Base-by-base conservation (phyloP, 2,888 invertebrate genomes). In the Microplitis manilae region DNA sequence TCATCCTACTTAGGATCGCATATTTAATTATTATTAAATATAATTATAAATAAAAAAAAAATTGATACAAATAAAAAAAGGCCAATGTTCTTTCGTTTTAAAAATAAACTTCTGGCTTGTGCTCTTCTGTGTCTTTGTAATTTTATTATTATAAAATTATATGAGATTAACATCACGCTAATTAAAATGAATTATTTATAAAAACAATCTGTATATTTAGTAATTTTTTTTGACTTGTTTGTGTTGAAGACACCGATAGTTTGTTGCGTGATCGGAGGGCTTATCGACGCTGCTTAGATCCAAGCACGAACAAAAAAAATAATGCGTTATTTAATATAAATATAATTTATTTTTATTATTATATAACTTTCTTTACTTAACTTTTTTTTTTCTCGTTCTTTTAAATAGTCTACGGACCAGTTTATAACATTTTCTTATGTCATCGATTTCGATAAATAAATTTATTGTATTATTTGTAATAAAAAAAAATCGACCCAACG, bases 341-440 rank as follows among this genome's bases (percentile, higher is more conserved):
- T 9, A 68, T 76, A 38, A 61, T 61, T 78, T 71, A 39, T 61
- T 62, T 62, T n/a, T 62, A 15, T 7, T 40, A 30, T 64, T 13
- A 50, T 71, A 70, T 40, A 17, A 38, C n/a, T 71, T 76, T 70
- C 17, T 64, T 72, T 68, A 67, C 20, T 59, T 30, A 30, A 30
- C 30, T 30, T 30, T 30, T 30, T 9, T 38, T n/a, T 68, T 67
- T n/a, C 17, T 39, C 6, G 17, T 39, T 68, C 50, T 74, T 8
- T 50, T 5, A 67, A 38, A 61, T 39, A 7, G n/a, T n/a, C 13
- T 70, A 50, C 61, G 75, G 41, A 65, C 59, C 40, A 74, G 50
- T 67, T 39, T 30, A 50, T 50, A 50, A 13, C 13, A 13, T 13
- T 13, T 50, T 13, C 50, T 50, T 50, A 50, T 50, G 50, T 50